These are phyloP conservation scores for Callospermophilus lateralis DNA, from an alignment of 2,113 vertebrate species.

Conservation along the genomic window DNA sequence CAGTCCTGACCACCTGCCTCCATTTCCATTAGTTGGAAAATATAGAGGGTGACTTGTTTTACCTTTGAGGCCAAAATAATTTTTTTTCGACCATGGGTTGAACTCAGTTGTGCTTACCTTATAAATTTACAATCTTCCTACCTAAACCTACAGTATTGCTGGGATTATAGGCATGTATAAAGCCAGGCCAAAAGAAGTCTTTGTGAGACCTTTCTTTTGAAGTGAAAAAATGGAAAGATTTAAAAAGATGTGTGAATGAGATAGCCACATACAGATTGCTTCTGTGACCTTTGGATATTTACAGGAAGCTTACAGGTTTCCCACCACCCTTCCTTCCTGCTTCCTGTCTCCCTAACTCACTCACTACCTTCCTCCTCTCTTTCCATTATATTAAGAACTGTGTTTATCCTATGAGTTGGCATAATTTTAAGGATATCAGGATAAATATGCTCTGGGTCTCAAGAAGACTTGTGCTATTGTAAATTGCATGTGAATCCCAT, in stretches of 20 bases:
- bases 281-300: not conserved
- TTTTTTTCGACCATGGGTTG: too few relatives aligned
- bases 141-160: too few relatives aligned
- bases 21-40: not conserved
- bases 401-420: not conserved
- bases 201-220: not conserved
- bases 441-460: not conserved
- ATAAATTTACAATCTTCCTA: too few relatives aligned
- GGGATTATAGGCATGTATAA: too few relatives aligned
- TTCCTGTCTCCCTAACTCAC: not conserved
- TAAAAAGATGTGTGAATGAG: not conserved
- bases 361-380: not conserved
- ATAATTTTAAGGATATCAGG: not conserved
- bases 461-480: not conserved
- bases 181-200: not conserved
- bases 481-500: not conserved
- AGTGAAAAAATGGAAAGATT: not conserved
- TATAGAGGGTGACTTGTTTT: not conserved
- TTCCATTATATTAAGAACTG: not conserved
- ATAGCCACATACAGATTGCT: not conserved
- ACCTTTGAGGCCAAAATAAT: too few relatives aligned
- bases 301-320: not conserved
- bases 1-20: not conserved
- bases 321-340: fast-evolving
- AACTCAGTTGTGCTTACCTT: too few relatives aligned